These are phyloP conservation scores for Biston stratarius DNA, from an alignment of 2,888 invertebrate species.

Conservation along the genomic window DNA sequence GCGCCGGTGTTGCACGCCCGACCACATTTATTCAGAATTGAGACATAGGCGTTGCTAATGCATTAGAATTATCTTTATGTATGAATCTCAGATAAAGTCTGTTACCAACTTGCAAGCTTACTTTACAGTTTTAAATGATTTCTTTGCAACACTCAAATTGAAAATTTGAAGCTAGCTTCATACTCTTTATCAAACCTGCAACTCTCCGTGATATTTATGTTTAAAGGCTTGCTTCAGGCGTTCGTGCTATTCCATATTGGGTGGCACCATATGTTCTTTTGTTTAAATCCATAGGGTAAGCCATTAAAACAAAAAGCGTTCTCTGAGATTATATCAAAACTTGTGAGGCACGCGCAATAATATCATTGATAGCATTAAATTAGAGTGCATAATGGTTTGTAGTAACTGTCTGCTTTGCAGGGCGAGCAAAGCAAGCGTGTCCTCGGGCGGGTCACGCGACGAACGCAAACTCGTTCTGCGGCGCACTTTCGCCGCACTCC, in stretches of 20 bases:
- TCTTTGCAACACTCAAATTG: not conserved
- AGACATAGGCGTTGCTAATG: slow-evolving; percentile 45
- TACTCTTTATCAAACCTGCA: not conserved
- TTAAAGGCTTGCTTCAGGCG: slow-evolving; percentile 20
- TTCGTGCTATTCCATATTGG: slow-evolving; percentile 26
- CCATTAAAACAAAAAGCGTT: slow-evolving; percentile 43
- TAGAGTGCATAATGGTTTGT: slow-evolving; percentile 62
- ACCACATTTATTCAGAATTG: slow-evolving; percentile 43
- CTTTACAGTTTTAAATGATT: not conserved
- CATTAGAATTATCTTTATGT: slow-evolving; percentile 35
- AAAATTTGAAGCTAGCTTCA: not conserved
- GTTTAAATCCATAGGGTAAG: slow-evolving; percentile 37
- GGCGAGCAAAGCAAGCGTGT: slow-evolving; percentile 65
- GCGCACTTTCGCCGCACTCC: slow-evolving; percentile 82
- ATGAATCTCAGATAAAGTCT: slow-evolving; percentile 18
- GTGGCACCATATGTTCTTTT: slow-evolving; percentile 39
- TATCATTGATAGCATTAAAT: slow-evolving; percentile 48
- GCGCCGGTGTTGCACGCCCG: slow-evolving; percentile 43
- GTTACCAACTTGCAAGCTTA: slow-evolving; percentile 12
- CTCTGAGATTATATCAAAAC: slow-evolving; percentile 40
- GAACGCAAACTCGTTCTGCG: slow-evolving; percentile 78
- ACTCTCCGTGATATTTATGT: not conserved
- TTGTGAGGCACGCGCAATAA: slow-evolving; percentile 45
- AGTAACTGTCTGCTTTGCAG: slow-evolving; percentile 50
- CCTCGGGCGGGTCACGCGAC: slow-evolving; percentile 84